phyloP scores from a whole-genome alignment of 2,113 vertebrate genomes.

The Hucho hucho region DNA sequence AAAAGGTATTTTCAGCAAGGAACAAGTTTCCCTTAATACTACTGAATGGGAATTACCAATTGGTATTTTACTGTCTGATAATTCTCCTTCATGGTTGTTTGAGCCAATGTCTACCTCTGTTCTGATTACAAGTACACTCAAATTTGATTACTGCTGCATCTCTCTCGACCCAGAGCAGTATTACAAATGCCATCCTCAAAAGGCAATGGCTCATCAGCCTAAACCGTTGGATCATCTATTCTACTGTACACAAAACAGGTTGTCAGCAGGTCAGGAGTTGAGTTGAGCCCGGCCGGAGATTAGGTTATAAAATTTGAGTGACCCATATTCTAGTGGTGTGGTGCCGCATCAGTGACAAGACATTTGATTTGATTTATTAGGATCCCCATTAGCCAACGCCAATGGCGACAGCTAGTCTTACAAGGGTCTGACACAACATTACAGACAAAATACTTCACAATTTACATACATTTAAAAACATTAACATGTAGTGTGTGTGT shows the following conservation, averaged over 20 bases:
- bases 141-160: not conserved
- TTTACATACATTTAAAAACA: too few relatives aligned
- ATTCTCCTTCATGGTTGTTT: too few relatives aligned
- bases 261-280: slow-evolving; percentile 45
- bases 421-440: too few relatives aligned
- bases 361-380: too few relatives aligned
- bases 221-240: slow-evolving; percentile 39
- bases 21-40: too few relatives aligned
- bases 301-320: slow-evolving; percentile 71
- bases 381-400: too few relatives aligned
- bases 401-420: too few relatives aligned
- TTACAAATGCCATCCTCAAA: not conserved
- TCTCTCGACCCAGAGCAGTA: not conserved
- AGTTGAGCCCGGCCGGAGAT: slow-evolving; percentile 46
- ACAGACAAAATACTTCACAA: too few relatives aligned
- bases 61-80: not conserved
- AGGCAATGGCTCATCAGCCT: not conserved
- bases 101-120: not conserved
- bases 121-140: not conserved
- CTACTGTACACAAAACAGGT: slow-evolving; percentile 20
- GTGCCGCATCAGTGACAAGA: not conserved
- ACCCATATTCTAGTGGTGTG: slow-evolving; percentile 67
- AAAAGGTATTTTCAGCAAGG: not conserved
- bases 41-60: too few relatives aligned
- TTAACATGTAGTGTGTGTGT: too few relatives aligned